Evolutionary conservation across 2,888 invertebrate species (phyloP).

Genomic region (Drosophila tripunctata): DNA sequence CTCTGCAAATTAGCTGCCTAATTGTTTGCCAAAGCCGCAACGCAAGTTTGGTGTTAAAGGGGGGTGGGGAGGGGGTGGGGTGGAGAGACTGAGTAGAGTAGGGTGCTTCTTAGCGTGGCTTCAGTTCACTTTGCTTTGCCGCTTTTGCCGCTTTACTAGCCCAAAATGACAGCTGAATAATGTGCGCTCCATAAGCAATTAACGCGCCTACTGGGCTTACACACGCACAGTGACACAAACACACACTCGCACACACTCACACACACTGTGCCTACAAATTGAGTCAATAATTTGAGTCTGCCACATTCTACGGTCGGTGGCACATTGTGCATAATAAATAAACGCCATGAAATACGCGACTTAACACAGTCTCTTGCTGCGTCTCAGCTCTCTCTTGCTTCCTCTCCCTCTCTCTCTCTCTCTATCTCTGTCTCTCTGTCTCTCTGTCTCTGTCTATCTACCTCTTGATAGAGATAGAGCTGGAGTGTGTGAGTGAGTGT

Average conservation of each 20-base stretch:
- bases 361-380: slow-evolving; percentile 69
- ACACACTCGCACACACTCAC: slow-evolving; percentile 26
- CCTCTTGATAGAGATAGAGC: background rate
- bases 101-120: slow-evolving; percentile 46
- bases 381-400: slow-evolving; percentile 44
- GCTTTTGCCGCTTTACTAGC: slow-evolving; percentile 29
- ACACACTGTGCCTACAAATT: slow-evolving; percentile 64
- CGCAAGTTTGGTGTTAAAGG: slow-evolving; percentile 54
- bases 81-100: no score
- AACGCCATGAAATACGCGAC: slow-evolving; percentile 80
- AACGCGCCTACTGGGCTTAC: slow-evolving; percentile 74
- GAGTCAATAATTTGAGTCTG: slow-evolving; percentile 73
- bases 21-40: slow-evolving; percentile 80
- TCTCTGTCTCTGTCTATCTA: slow-evolving; percentile 7
- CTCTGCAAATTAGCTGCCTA: slow-evolving; percentile 77
- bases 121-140: slow-evolving; percentile 34
- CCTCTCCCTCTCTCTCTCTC: background rate
- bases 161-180: slow-evolving; percentile 78
- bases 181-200: slow-evolving; percentile 77
- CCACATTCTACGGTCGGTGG: slow-evolving; percentile 49
- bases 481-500: slow-evolving; percentile 43
- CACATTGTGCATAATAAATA: slow-evolving; percentile 81
- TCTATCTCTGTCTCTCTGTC: no score
- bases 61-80: background rate
- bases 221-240: slow-evolving; percentile 22